Evolutionary conservation across 2,888 invertebrate genomes (phyloP).

Genomic region (Trissolcus japonicus): DNA sequence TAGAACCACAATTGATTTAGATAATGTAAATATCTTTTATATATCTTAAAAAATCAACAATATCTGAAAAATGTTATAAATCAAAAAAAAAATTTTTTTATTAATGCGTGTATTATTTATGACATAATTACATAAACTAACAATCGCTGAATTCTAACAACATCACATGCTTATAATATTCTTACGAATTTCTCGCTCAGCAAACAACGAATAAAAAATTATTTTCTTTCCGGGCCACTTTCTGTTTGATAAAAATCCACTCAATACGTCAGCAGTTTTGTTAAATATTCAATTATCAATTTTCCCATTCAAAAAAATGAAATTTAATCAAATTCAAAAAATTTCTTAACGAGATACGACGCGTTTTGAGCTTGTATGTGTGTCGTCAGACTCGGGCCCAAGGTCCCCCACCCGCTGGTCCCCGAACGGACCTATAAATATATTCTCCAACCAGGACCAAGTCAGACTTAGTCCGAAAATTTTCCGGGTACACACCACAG

Average conservation of each 20-base stretch:
- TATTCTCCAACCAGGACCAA: constrained; percentile 70
- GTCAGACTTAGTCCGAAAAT: constrained; percentile 74
- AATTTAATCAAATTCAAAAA: no score
- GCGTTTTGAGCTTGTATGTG: constrained; percentile 51
- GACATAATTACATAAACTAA: no score
- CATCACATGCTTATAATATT: constrained; percentile 41
- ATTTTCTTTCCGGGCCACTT: constrained; percentile 63
- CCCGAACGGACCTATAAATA: constrained; percentile 73
- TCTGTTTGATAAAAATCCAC: constrained; percentile 61
- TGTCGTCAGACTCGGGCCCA: constrained; percentile 58
- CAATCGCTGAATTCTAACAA: constrained; percentile 61
- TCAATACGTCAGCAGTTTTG: constrained; percentile 18
- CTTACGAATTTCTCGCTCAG: constrained; percentile 59
- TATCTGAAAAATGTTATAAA: no score
- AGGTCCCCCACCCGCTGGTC: constrained; percentile 66
- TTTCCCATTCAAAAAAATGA: no score
- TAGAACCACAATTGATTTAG: no score
- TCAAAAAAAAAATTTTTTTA: no score
- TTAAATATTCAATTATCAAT: constrained; percentile 5
- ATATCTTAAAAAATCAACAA: no score
- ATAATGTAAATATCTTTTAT: no score
- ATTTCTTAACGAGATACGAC: constrained; percentile 49
- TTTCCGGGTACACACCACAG: constrained; percentile 63
- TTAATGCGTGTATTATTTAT: no score
- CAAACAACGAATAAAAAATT: constrained; percentile 51